These are phyloP conservation scores for Phoxinus phoxinus DNA, from an alignment of 2,113 vertebrate genomes.

Conservation along the genomic window DNA sequence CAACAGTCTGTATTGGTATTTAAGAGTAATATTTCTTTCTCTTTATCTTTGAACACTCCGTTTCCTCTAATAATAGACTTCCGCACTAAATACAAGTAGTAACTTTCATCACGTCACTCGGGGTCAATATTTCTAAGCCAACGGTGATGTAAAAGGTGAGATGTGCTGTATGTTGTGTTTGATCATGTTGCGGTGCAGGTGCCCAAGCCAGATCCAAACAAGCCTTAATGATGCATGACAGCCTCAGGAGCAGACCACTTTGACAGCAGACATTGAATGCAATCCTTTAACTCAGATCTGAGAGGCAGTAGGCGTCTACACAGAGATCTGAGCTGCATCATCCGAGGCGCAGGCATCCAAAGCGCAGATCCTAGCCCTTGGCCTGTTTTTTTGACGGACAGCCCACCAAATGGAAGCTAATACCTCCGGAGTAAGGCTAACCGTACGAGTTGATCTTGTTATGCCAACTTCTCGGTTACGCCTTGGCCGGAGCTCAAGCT, in stretches of 20 bases:
- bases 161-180: slow-evolving; percentile 1
- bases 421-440: slow-evolving; percentile 25
- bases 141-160: slow-evolving; percentile 5
- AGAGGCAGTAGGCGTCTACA: neutral
- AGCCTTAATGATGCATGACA: slow-evolving; percentile 41
- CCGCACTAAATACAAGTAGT: neutral
- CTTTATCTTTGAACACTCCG: neutral
- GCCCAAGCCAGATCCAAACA: slow-evolving; percentile 15
- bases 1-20: neutral
- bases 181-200: slow-evolving; percentile 22
- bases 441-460: slow-evolving; percentile 3
- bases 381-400: slow-evolving; percentile 25
- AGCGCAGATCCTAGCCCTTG: neutral
- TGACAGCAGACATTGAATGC: slow-evolving; percentile 9
- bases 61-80: neutral
- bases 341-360: neutral
- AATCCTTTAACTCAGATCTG: slow-evolving; percentile 35
- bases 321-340: slow-evolving; percentile 13
- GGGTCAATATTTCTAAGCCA: slow-evolving; percentile 32
- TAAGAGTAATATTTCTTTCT: neutral
- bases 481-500: slow-evolving; percentile 17
- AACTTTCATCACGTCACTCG: neutral
- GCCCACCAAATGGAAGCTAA: slow-evolving; percentile 35
- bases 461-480: slow-evolving; percentile 20
- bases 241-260: slow-evolving; percentile 15